A percentile compares a stretch with the other conserved stretches of the same genome.
phyloP scores from a whole-genome alignment of 2,888 invertebrate genomes.

The Phyto melanocephala region DNA sequence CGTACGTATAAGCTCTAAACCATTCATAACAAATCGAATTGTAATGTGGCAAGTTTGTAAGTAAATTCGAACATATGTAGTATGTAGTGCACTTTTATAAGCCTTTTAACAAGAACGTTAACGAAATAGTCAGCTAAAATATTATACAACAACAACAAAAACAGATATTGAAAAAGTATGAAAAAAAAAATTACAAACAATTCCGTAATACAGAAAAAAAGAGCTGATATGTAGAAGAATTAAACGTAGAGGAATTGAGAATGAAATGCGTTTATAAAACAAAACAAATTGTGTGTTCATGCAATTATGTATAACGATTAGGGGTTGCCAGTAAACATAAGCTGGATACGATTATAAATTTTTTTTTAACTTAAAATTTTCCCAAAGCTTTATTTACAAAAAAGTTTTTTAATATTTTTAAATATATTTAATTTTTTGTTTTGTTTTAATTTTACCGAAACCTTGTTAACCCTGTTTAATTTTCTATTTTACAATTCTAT shows the following conservation, averaged over 20 bases:
- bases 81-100: not conserved
- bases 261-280: slow-evolving; percentile 55
- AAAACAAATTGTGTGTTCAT: slow-evolving; percentile 49
- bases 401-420: not conserved
- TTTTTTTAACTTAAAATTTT: not conserved
- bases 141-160: slow-evolving; percentile 38
- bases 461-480: not conserved
- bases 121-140: slow-evolving; percentile 50
- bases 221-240: not conserved
- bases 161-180: slow-evolving; percentile 30
- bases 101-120: slow-evolving; percentile 41
- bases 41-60: not conserved
- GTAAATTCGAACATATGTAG: not conserved
- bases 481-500: slow-evolving; percentile 28
- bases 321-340: not conserved
- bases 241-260: slow-evolving; percentile 32
- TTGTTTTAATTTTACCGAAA: not conserved
- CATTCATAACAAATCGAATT: slow-evolving; percentile 52
- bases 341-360: not conserved
- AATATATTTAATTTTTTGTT: not conserved
- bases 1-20: not conserved
- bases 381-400: not conserved
- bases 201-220: not conserved
- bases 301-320: slow-evolving; percentile 3
- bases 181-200: not conserved